These are phyloP conservation scores for Metopia argyrocephala DNA, from an alignment of 2,888 invertebrate genomes.

Conservation along the genomic window DNA sequence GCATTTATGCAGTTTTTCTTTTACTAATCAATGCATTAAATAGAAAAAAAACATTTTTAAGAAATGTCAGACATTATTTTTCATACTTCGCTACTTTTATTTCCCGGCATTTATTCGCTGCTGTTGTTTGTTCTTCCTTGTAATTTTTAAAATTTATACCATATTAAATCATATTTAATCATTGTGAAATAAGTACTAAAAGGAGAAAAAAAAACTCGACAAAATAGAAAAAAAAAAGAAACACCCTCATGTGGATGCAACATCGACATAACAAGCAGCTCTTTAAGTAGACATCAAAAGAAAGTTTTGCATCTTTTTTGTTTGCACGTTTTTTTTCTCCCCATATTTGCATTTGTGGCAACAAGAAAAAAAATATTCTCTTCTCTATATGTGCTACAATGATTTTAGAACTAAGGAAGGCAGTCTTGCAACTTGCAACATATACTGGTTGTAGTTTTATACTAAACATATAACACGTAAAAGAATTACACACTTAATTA, in stretches of 20 bases:
- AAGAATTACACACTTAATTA: constrained; percentile 77
- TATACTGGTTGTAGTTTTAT: neutral
- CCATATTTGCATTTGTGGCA: constrained; percentile 10
- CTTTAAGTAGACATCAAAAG: constrained; percentile 64
- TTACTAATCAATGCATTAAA: constrained; percentile 40
- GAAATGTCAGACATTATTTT: constrained; percentile 55
- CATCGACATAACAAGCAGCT: constrained; percentile 62
- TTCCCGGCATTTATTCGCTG: constrained; percentile 11
- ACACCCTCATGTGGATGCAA: constrained; percentile 57
- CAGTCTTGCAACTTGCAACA: constrained; percentile 40
- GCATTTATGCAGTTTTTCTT: constrained; percentile 38
- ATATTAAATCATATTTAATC: constrained; percentile 65
- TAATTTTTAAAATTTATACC: constrained; percentile 63
- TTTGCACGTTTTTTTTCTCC: neutral
- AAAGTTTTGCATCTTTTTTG: constrained; percentile 43
- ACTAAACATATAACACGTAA: constrained; percentile 55
- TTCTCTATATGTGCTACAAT: too few relatives aligned
- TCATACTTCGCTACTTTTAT: neutral
- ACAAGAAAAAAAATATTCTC: constrained; percentile 28
- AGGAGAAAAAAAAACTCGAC: constrained; percentile 27
- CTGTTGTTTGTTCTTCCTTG: constrained; percentile 32
- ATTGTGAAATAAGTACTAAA: constrained; percentile 38
- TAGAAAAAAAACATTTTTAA: constrained; percentile 7
- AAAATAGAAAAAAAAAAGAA: constrained; percentile 31
- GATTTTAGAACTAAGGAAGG: constrained; percentile 25